phyloP scores from a whole-genome alignment of 2,888 invertebrate species.

The Nomada fabriciana region DNA sequence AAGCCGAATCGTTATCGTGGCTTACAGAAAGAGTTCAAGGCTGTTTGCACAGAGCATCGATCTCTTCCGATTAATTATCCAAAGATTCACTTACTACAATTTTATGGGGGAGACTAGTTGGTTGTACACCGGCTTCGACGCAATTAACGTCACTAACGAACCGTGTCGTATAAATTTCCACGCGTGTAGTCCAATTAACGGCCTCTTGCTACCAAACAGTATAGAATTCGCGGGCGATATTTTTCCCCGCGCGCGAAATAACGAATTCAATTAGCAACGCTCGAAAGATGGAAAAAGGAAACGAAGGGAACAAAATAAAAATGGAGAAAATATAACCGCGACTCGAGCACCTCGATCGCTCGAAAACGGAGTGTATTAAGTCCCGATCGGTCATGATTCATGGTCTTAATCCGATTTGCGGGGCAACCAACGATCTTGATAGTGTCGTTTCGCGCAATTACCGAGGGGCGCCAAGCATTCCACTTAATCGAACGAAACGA shows the following conservation, averaged over 20 bases:
- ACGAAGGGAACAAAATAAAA: background rate
- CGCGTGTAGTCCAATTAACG: slow-evolving; percentile 44
- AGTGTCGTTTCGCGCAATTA: slow-evolving; percentile 55
- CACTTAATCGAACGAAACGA: slow-evolving; percentile 53
- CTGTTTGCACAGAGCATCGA: background rate
- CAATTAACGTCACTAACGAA: slow-evolving; percentile 49
- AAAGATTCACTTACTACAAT: background rate
- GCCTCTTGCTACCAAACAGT: slow-evolving; percentile 11
- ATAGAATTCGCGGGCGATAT: slow-evolving; percentile 19
- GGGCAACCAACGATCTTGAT: slow-evolving; percentile 48
- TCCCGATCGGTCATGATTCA: slow-evolving; percentile 45
- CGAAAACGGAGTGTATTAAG: background rate
- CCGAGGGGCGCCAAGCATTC: slow-evolving; percentile 31
- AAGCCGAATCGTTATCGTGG: background rate
- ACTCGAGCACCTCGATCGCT: background rate
- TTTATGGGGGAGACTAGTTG: slow-evolving; percentile 5
- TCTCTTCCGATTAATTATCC: slow-evolving; percentile 18
- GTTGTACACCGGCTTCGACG: background rate
- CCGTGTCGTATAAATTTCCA: slow-evolving; percentile 43
- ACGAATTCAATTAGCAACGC: slow-evolving; percentile 23
- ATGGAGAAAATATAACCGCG: background rate
- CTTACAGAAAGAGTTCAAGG: background rate
- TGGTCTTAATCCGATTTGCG: slow-evolving; percentile 51
- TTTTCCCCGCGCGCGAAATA: background rate
- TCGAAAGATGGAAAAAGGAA: too few species aligned